Base-by-base conservation (phyloP, 2,888 invertebrate species). In the Caenorhabditis sinica region DNA sequence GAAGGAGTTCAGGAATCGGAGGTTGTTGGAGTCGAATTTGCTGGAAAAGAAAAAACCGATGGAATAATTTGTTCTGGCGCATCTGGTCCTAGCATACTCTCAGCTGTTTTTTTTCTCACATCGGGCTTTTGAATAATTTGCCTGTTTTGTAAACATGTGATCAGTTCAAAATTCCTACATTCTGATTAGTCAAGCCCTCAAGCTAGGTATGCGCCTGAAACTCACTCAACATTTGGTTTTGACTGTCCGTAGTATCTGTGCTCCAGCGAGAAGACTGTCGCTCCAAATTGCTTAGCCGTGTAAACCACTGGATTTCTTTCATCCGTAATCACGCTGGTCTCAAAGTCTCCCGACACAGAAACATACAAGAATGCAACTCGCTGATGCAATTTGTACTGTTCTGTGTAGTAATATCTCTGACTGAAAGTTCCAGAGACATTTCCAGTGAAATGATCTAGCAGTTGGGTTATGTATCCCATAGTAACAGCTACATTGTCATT, bases 211-310 rank as follows among this genome's bases (percentile, higher is more conserved):
- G 2, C 8, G 2, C 11, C 13, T 13, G 30, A 1, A 36, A 83
- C 65, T 63, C 43, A 79, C 69, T 75, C 61, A n/a, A 66, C 58
- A 20, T 60, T 58, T 0, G 87, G 96, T 95, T 0, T 95, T 95
- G 83, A 95, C 93, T 96, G 95, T 72, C 98, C 98, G 94, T 98
- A 98, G 93, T 94, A 98, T 82, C 98, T 95, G 93, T 98, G 97
- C 93, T 98, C 97, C 83, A 98, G 93, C 93, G 95, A 95, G 80
- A 97, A 95, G 88, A 96, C 96, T 28, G 97, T 93, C 0, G 97
- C 97, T 66, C 95, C 95, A 92, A 95, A 96, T 88, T 95, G 94
- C 90, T 95, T 94, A 0, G 87, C 88, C 51, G 77, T 71, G 25
- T 69, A 68, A 6, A 80, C 83, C 17, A 86, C 56, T n/a, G 86